phyloP scores from a whole-genome alignment of 2,888 invertebrate species.

The Caenorhabditis zanzibari region DNA sequence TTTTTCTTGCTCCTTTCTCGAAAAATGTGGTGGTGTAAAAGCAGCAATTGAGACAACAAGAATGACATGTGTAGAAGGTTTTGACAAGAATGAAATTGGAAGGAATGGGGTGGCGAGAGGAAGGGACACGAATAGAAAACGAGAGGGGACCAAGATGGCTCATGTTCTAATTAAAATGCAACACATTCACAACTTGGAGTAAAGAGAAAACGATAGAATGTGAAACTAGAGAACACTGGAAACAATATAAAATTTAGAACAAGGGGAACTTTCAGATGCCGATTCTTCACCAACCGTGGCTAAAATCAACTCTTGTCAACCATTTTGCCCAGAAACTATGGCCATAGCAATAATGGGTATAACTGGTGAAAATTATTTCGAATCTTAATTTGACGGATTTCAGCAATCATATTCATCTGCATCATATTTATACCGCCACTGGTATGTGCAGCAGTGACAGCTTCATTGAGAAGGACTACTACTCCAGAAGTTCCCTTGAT shows the following conservation, averaged over 20 bases:
- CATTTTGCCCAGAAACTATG: constrained; percentile 73
- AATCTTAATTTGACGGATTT: not conserved
- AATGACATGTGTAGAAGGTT: constrained; percentile 65
- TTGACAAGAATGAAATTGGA: constrained; percentile 68
- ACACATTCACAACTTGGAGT: constrained; percentile 59
- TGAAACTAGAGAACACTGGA: not conserved
- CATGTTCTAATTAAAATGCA: constrained; percentile 69
- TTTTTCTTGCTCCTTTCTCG: constrained; percentile 30
- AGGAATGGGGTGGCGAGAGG: constrained; percentile 29
- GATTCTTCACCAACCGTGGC: constrained; percentile 58
- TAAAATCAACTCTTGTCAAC: constrained; percentile 66
- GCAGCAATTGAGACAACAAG: constrained; percentile 64
- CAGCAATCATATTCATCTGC: constrained; percentile 69
- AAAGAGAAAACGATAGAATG: constrained; percentile 2
- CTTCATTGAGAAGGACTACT: constrained; percentile 64
- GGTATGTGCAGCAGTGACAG: constrained; percentile 72
- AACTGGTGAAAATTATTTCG: not conserved
- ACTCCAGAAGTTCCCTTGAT: constrained; percentile 71
- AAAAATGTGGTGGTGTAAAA: constrained; percentile 42
- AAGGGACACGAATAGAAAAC: constrained; percentile 33
- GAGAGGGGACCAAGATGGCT: constrained; percentile 16
- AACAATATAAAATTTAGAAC: not conserved
- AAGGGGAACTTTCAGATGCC: constrained; percentile 52
- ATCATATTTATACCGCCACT: constrained; percentile 75
- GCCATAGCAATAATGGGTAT: constrained; percentile 67